Percentiles rank a stretch among this genome's conserved stretches.
Conservation (phyloP, 2,888 invertebrate species). For the Erebia ligea region DNA sequence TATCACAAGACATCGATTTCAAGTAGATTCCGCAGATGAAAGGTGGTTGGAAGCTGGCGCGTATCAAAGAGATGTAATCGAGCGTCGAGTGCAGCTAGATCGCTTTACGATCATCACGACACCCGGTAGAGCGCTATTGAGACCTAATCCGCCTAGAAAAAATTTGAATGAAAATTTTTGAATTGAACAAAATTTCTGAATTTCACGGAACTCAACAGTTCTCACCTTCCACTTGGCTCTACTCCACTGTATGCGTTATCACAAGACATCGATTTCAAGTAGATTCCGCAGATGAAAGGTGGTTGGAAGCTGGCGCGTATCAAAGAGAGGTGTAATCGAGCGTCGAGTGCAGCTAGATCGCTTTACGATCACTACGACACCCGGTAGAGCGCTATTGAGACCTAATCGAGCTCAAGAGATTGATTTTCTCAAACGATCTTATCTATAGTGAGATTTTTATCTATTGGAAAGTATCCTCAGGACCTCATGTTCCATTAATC, state of each 20-base stretch:
- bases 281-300: not conserved
- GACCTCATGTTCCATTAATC: not conserved
- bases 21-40: not conserved
- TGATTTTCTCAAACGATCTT: not conserved
- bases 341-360: not conserved
- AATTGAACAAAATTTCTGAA: no score
- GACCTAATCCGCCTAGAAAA: no score
- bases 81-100: not conserved
- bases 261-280: not conserved
- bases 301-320: not conserved
- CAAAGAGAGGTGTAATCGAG: not conserved
- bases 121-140: not conserved
- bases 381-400: not conserved
- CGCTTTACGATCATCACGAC: not conserved
- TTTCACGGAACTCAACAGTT: no score
- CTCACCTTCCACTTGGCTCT: no score
- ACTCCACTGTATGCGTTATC: no score
- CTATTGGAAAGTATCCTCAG: not conserved
- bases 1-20: not conserved
- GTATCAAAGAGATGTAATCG: not conserved
- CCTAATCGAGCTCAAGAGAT: not conserved
- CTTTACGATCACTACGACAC: not conserved
- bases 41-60: not conserved
- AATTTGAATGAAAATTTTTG: no score
- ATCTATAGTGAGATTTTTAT: not conserved